Evolutionary conservation across 1,140 invertebrate species (phyloP).

Genomic region (Orussus abietinus): DNA sequence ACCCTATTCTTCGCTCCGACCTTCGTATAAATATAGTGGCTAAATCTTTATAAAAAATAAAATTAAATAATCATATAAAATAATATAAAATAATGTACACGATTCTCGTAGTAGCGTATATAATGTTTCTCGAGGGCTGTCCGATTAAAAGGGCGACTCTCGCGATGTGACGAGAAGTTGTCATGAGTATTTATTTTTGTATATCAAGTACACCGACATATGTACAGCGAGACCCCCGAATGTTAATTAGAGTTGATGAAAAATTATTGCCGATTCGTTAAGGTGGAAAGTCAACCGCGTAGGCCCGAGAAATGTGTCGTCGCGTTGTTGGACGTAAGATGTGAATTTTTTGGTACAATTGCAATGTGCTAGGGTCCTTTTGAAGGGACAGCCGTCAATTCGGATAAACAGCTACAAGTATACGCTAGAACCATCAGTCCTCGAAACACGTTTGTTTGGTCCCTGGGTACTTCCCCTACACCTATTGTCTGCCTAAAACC

Average conservation of each 20-base stretch:
- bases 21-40: constrained; percentile 34
- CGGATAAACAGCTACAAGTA: constrained; percentile 39
- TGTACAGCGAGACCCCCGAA: no score
- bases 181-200: no score
- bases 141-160: constrained; percentile 19
- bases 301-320: no score
- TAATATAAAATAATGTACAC: constrained; percentile 31
- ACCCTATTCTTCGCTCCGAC: constrained; percentile 15
- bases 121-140: constrained; percentile 23
- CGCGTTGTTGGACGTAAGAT: no score
- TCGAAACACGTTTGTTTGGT: constrained; percentile 42
- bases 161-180: no score
- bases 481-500: constrained; percentile 28
- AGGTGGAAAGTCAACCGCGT: no score
- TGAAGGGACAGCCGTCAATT: constrained; percentile 26
- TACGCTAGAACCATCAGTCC: constrained; percentile 49
- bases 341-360: no score
- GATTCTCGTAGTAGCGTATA: constrained; percentile 24
- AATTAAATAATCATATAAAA: constrained; percentile 46
- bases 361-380: constrained; percentile 20
- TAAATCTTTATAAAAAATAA: constrained; percentile 45
- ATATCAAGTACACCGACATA: no score
- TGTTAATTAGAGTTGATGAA: no score
- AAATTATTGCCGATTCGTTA: no score
- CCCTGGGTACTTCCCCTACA: constrained; percentile 38